These are phyloP conservation scores for Chondrilla cf. caribensis DNA, from an alignment of 37 sponge, comb jelly and placozoan genomes.

Conservation along the genomic window DNA sequence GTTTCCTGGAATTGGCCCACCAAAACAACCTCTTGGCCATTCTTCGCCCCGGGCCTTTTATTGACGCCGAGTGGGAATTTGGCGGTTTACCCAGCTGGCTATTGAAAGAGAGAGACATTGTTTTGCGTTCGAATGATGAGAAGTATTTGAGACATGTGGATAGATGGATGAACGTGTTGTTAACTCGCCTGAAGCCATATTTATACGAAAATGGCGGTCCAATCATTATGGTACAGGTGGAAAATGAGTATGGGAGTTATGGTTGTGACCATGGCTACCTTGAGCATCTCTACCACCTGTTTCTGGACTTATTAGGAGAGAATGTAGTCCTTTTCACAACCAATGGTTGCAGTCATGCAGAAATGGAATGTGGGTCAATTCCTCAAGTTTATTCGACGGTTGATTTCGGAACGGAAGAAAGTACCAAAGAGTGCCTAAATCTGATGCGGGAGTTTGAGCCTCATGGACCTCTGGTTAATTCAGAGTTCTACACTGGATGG, in stretches of 20 bases:
- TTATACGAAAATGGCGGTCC: constrained; percentile 94
- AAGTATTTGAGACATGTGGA: constrained; percentile 69
- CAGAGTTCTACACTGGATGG: constrained; percentile 98
- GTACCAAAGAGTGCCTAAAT: constrained; percentile 39
- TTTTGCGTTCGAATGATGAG: constrained; percentile 61
- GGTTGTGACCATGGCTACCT: constrained; percentile 80
- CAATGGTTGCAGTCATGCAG: constrained; percentile 56
- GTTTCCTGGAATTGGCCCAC: constrained; percentile 78
- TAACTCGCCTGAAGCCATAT: constrained; percentile 56
- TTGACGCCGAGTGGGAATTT: constrained; percentile 97
- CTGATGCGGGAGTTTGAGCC: constrained; percentile 55
- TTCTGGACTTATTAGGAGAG: constrained; percentile 55
- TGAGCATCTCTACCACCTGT: constrained; percentile 49
- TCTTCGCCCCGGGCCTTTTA: constrained; percentile 93
- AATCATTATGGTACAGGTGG: constrained; percentile 90
- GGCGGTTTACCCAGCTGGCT: constrained; percentile 96
- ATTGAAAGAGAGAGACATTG: constrained; percentile 33
- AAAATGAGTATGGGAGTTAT: constrained; percentile 96
- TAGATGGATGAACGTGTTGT: constrained; percentile 65
- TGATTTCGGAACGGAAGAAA: constrained; percentile 76
- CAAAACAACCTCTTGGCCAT: constrained; percentile 79
- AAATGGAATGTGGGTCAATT: constrained; percentile 72
- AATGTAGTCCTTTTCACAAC: constrained; percentile 83
- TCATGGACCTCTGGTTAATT: constrained; percentile 91
- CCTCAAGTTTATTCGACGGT: constrained; percentile 72